A percentile compares a stretch with the other conserved stretches of the same genome.
Conservation (phyloP, 2,113 vertebrate genomes). For the Ptilorrhoa leucosticta region DNA sequence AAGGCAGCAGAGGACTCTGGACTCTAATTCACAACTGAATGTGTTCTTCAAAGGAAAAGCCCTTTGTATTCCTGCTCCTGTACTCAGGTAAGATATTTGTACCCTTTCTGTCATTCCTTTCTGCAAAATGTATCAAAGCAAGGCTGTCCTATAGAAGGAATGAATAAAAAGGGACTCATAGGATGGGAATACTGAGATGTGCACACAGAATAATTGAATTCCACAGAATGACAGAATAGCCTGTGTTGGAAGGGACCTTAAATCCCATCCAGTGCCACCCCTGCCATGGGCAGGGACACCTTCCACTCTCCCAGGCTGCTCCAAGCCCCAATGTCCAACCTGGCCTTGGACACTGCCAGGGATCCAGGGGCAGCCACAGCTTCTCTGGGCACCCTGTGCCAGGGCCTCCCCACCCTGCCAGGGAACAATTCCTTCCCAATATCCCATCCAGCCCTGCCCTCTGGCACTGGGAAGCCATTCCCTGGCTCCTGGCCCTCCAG, state of each 20-base stretch:
- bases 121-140: background rate
- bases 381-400: background rate
- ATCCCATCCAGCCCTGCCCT: background rate
- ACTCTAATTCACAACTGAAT: background rate
- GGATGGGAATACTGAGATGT: conserved; percentile 48
- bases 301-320: background rate
- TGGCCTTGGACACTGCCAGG: background rate
- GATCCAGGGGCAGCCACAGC: background rate
- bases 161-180: background rate
- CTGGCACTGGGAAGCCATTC: background rate
- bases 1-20: background rate
- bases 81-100: background rate
- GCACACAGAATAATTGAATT: background rate
- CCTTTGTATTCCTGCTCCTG: background rate
- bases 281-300: background rate
- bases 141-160: background rate
- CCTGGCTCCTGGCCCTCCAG: accelerated
- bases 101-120: background rate
- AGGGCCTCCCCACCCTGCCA: background rate
- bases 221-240: background rate
- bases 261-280: accelerated
- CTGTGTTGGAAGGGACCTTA: accelerated
- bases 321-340: background rate
- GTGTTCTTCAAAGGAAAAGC: background rate
- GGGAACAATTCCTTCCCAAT: background rate